Conservation (phyloP, 1,140 invertebrate genomes). For the Lethrus apterus region DNA sequence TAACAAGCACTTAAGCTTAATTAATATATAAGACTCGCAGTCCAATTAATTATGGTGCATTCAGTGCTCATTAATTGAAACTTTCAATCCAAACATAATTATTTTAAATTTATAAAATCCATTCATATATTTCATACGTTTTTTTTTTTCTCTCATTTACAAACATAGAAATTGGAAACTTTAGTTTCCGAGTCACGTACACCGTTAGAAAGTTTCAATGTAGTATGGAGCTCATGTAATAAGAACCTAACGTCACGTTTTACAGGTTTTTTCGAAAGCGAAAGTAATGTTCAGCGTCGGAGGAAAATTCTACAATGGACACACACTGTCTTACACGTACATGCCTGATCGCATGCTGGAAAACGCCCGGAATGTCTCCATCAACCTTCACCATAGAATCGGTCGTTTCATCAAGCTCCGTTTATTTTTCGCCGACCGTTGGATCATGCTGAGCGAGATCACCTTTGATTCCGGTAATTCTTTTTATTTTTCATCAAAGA, state of each 20-base stretch:
- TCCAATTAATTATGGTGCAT: too few species aligned
- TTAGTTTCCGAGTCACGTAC: background rate
- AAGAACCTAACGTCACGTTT: slow-evolving; percentile 15
- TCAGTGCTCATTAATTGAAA: too few species aligned
- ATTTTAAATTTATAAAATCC: too few species aligned
- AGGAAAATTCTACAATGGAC: slow-evolving; percentile 53
- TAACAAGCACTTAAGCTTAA: too few species aligned
- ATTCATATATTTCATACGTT: too few species aligned
- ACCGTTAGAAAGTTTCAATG: background rate
- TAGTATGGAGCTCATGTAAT: background rate
- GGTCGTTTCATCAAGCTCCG: slow-evolving; percentile 62
- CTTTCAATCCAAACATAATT: too few species aligned
- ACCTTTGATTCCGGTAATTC: slow-evolving; percentile 57
- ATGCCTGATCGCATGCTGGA: slow-evolving; percentile 65
- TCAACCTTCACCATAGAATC: slow-evolving; percentile 55
- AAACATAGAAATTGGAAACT: too few species aligned
- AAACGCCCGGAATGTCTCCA: slow-evolving; percentile 65
- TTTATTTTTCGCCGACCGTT: slow-evolving; percentile 64
- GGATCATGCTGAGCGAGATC: slow-evolving; percentile 77
- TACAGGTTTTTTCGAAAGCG: slow-evolving; percentile 61
- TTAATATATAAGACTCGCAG: too few species aligned
- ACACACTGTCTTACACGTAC: slow-evolving; percentile 59
- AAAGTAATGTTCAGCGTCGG: slow-evolving; percentile 59
- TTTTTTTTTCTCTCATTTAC: too few species aligned
- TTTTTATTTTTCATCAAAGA: too few species aligned